phyloP scores from a whole-genome alignment of 1,140 invertebrate genomes.

The Lordiphosa clarofinis region DNA sequence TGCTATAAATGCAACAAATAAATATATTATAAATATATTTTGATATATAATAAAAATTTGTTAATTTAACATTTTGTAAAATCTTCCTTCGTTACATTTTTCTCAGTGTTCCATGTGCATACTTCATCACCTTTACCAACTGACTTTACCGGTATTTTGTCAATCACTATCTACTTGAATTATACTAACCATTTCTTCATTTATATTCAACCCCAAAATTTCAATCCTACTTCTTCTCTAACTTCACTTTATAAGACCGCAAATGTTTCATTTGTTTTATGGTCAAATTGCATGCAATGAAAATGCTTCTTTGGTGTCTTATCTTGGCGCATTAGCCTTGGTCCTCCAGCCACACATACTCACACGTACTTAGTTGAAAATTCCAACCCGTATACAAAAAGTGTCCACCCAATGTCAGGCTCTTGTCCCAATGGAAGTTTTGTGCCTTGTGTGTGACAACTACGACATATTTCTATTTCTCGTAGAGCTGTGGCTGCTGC shows the following conservation, averaged over 20 bases:
- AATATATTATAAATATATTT: too few relatives aligned
- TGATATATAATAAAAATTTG: too few relatives aligned
- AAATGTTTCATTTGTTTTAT: conserved; percentile 71
- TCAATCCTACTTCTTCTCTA: conserved; percentile 19
- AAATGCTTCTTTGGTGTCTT: conserved; percentile 56
- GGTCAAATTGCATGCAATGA: conserved; percentile 65
- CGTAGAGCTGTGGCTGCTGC: conserved; percentile 9
- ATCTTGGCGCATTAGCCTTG: conserved; percentile 44
- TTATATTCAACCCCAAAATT: conserved; percentile 2
- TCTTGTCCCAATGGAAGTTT: conserved; percentile 48
- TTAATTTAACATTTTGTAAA: too few relatives aligned
- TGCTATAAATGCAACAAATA: too few relatives aligned
- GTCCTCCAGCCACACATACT: conserved; percentile 25
- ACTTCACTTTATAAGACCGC: conserved; percentile 47
- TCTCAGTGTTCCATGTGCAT: conserved; percentile 5
- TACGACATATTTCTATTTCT: conserved; percentile 55
- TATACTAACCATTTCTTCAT: conserved; percentile 2
- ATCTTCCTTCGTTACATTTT: not conserved
- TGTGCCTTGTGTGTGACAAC: conserved; percentile 56
- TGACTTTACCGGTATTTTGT: conserved; percentile 28
- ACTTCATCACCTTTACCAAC: conserved; percentile 2
- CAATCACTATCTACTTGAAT: conserved; percentile 50
- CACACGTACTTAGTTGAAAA: conserved; percentile 32
- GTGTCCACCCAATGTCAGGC: too few relatives aligned
- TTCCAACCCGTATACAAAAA: conserved; percentile 26